Evolutionary conservation across 2,113 vertebrate genomes (phyloP).

Genomic region (Dryoscopus gambensis): DNA sequence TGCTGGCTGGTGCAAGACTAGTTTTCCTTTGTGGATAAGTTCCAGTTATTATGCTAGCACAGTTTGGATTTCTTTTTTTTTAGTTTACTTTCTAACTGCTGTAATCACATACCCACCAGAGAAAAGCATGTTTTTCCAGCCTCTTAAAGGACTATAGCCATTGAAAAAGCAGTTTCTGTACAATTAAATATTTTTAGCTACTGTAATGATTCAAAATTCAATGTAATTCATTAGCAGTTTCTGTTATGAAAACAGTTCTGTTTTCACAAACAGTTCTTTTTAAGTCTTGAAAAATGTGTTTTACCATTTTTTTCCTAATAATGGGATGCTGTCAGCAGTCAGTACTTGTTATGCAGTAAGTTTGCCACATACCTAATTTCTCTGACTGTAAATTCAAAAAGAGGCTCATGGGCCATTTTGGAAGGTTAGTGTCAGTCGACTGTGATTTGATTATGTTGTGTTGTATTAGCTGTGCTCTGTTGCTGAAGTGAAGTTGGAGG

Average conservation of each 20-base stretch:
- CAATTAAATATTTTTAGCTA: background rate
- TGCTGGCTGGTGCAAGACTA: background rate
- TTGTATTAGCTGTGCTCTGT: background rate
- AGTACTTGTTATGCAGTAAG: background rate
- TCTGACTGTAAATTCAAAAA: background rate
- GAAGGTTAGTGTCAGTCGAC: background rate
- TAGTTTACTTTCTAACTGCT: background rate
- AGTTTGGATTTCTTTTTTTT: background rate
- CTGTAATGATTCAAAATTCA: background rate
- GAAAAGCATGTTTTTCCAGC: background rate
- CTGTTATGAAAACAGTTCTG: too few relatives aligned
- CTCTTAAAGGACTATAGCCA: background rate
- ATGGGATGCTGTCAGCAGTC: background rate
- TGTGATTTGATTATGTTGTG: background rate
- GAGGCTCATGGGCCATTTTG: background rate
- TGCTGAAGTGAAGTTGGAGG: background rate
- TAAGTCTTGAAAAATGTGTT: background rate
- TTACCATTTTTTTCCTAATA: background rate
- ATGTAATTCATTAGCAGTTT: accelerated
- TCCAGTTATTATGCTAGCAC: background rate
- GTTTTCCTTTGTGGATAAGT: background rate
- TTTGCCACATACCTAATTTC: background rate
- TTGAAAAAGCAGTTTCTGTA: background rate
- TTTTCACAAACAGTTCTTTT: background rate
- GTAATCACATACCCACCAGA: background rate